Evolutionary conservation across 2,113 vertebrate genomes (phyloP), one percentile per base, ranked within the genome.

Genomic region (Gorsachius goisagi): DNA sequence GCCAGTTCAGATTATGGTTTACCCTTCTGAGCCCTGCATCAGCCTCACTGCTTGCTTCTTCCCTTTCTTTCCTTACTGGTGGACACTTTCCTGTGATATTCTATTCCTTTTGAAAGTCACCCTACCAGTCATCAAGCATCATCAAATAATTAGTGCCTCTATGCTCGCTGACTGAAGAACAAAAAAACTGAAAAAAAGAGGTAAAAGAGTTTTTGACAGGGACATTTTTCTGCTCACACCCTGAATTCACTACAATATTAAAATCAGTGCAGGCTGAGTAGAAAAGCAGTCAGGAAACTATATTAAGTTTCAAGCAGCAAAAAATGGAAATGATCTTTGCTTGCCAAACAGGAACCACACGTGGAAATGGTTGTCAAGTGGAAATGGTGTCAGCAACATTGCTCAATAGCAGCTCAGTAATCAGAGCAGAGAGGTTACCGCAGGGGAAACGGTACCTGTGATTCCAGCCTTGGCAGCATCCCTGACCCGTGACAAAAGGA

Each of bases 1-100:
- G 83, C 69, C 69, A 73, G 66, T 89, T 95, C 89, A 94, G 80
- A 69, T 85, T 76, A 76, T 17, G 30, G 28, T 82, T 95, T 87
- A 76, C 58, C 53, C 73, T 93, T 82, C 26, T 82, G 89, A 95
- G 82, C 45, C 72, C 39, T 55, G 23, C 32, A 60, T 39, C 60
- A 89, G 66, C 39, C 80, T 89, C 64, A 4, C 35, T 27, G 44
- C 19, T 88, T 74, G 19, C 26, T 80, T 52, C 37, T 62, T 91
- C 49, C 37, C 47, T 50, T 71, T 52, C 44, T 62, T 91, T 45
- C n/a, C 49, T 50, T 74, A 27, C 24, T 60, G 23, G 15, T 74
- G 33, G 23, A 47, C 9, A 4, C 21, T 67, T 80, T 28, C 62
- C 58, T 76, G 39, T 33, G 30, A 69, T 68, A 79, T n/a, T 84